phyloP scores from a whole-genome alignment of 2,797 vertebrate genomes.

The Octomys mimax region DNA sequence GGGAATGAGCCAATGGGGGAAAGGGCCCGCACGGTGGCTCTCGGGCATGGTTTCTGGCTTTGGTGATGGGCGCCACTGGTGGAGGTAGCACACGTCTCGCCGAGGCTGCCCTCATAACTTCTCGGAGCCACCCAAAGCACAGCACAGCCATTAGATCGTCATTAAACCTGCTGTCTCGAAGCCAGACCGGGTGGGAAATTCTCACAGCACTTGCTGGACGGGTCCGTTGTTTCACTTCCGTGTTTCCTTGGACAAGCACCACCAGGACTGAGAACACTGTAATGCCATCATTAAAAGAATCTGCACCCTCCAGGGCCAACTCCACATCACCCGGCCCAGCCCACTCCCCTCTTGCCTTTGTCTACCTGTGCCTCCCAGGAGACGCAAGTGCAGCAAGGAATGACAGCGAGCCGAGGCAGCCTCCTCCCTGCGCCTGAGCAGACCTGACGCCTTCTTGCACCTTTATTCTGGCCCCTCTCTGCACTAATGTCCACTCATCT shows the following conservation, averaged over 20 bases:
- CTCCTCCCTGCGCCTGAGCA: background rate
- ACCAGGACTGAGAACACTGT: slow-evolving; percentile 40
- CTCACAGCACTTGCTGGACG: background rate
- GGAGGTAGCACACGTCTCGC: background rate
- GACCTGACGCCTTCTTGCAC: slow-evolving; percentile 30
- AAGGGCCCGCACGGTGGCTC: background rate
- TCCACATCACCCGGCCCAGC: background rate
- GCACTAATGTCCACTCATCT: slow-evolving; percentile 12
- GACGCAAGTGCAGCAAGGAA: background rate
- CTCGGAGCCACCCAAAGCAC: background rate
- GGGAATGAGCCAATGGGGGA: background rate
- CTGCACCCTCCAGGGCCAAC: background rate
- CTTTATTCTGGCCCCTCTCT: slow-evolving; percentile 49
- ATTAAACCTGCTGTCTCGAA: background rate
- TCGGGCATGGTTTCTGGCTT: background rate
- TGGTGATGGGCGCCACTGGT: background rate
- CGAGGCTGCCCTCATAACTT: background rate
- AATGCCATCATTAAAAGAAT: background rate
- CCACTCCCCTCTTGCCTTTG: background rate
- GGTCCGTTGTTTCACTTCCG: background rate
- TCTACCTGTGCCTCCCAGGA: background rate
- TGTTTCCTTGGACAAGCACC: background rate
- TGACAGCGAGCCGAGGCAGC: background rate
- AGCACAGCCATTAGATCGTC: background rate
- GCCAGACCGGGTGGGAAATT: background rate